phyloP scores from a whole-genome alignment of 2,113 vertebrate genomes.

The Anguilla japonica region DNA sequence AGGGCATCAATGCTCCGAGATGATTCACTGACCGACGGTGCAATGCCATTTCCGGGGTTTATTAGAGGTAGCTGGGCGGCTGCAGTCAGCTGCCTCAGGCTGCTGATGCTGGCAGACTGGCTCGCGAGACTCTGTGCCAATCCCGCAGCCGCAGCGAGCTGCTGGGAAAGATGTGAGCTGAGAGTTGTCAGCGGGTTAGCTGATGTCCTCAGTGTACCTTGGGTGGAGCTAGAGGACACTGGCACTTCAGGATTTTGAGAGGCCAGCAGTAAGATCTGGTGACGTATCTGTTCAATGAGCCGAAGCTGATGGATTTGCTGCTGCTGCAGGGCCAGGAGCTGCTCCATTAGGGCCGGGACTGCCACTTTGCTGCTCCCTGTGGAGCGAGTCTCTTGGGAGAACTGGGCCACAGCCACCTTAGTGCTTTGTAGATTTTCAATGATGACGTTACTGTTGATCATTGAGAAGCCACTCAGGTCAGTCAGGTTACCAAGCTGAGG shows the following conservation, averaged over 20 bases:
- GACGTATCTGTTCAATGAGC: conserved; percentile 83
- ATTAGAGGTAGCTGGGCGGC: conserved; percentile 79
- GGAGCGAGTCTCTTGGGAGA: conserved; percentile 77
- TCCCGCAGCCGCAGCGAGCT: conserved; percentile 81
- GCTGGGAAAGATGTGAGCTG: conserved; percentile 84
- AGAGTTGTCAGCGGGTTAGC: conserved; percentile 80
- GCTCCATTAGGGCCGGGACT: conserved; percentile 81
- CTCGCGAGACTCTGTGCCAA: conserved; percentile 82
- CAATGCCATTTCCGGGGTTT: conserved; percentile 62
- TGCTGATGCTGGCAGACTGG: conserved; percentile 80
- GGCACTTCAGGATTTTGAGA: conserved; percentile 75
- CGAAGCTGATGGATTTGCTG: conserved; percentile 87
- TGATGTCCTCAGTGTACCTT: conserved; percentile 72
- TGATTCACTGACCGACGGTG: conserved; percentile 68
- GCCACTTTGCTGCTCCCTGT: conserved; percentile 65
- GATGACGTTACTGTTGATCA: conserved; percentile 82
- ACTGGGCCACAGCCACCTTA: conserved; percentile 85
- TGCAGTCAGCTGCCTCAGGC: conserved; percentile 74
- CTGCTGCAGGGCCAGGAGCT: conserved; percentile 79
- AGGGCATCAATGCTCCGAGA: conserved; percentile 68
- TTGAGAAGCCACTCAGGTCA: conserved; percentile 76
- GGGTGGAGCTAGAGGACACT: conserved; percentile 66
- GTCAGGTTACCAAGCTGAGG: conserved; percentile 82
- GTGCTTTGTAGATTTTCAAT: conserved; percentile 86
- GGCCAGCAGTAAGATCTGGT: conserved; percentile 84